Conservation (phyloP, 2,888 invertebrate genomes). For the Mimumesa dahlbomi region DNA sequence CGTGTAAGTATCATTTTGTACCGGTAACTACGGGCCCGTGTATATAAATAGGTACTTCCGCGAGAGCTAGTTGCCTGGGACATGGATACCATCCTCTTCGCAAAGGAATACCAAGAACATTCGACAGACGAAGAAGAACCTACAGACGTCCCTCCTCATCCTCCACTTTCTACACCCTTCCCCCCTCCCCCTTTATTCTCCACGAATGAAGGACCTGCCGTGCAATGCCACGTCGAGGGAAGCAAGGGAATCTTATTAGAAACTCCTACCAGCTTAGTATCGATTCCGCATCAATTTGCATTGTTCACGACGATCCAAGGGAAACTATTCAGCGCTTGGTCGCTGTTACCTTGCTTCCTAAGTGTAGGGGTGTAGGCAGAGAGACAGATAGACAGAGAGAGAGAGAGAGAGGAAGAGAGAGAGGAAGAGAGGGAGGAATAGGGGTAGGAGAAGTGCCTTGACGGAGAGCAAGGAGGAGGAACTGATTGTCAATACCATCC, state of each 20-base stretch:
- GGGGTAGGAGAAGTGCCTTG: neutral
- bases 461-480: constrained; percentile 15
- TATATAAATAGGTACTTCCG: constrained; percentile 7
- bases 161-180: too few species aligned
- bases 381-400: constrained; percentile 1
- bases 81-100: neutral
- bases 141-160: too few species aligned
- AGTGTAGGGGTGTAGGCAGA: constrained; percentile 1
- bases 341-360: constrained; percentile 50
- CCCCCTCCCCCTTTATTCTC: constrained; percentile 8
- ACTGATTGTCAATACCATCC: constrained; percentile 63
- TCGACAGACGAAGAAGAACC: constrained; percentile 4
- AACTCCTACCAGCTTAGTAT: constrained; percentile 71
- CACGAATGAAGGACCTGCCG: constrained; percentile 23
- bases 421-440: neutral
- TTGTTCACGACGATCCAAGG: constrained; percentile 60
- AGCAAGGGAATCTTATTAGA: constrained; percentile 71
- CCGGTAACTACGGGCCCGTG: too few species aligned
- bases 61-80: neutral
- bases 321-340: constrained; percentile 61
- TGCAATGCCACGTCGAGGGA: constrained; percentile 35
- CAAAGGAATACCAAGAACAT: constrained; percentile 1
- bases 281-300: constrained; percentile 75
- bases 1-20: constrained; percentile 5
- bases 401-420: neutral